Evolutionary conservation across 2,888 invertebrate species (phyloP), one percentile per base, ranked within the genome.

Genomic region (Ectemnius continuus): DNA sequence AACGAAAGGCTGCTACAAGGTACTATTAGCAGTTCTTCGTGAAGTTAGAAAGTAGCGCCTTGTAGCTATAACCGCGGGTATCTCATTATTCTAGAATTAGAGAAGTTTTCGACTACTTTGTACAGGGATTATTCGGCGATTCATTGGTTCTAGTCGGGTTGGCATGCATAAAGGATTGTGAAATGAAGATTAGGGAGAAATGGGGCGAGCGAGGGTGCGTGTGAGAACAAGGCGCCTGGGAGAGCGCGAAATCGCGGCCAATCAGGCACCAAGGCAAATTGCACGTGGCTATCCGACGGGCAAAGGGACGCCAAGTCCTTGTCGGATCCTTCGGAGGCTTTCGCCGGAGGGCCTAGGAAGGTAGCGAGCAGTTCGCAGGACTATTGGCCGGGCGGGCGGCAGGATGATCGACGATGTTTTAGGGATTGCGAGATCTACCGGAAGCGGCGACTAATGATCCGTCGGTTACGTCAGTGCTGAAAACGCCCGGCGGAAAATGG

Each of bases 351-450:
- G 76, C 46, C 61, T 67, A 67, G 64, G 47, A 68, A 73, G 76
- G 58, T 67, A 67, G 64, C 52, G 70, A 73, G 73, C 52, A 69
- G 76, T 78, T 71, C 71, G 70, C 70, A 52, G 75, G 75, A 64
- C 75, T 75, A 65, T 23, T 28, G 65, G 26, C 70, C 74, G 70
- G 36, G 8, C 36, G 36, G 23, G 23, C 3, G 78, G 47, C 71
- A 70, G 81, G 65, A 81, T 81, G 81, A 81, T 81, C 79, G 79
- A 81, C 81, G 81, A 81, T 72, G 79, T 81, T 81, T 81, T 81
- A 81, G 76, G 81, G 81, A 81, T 81, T 79, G 81, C 79, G 81
- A 74, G 81, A 81, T 36, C 36, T 81, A 81, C 81, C 81, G 81
- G 81, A 81, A 81, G 81, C 79, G 70, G 70, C 59, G 70, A 70